Conservation (phyloP, 2,888 invertebrate genomes). For the Eilema depressum region DNA sequence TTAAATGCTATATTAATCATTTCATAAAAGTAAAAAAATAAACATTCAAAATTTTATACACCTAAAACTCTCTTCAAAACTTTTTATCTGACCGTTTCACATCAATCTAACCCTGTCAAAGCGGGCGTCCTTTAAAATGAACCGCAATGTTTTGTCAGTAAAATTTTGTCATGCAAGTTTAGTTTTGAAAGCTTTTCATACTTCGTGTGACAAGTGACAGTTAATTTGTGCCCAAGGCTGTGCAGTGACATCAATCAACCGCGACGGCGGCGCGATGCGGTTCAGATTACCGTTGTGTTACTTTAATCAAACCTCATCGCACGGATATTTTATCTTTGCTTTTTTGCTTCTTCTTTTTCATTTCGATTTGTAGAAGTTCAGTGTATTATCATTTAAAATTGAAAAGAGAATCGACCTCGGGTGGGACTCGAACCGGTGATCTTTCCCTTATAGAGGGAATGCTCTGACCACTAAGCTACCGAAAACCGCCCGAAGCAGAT, state of each 20-base stretch:
- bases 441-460: no score
- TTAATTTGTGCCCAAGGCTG: constrained; percentile 58
- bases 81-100: constrained; percentile 18
- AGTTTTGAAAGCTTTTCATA: constrained; percentile 49
- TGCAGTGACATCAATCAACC: constrained; percentile 63
- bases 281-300: constrained; percentile 53
- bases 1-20: background rate
- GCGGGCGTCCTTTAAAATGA: constrained; percentile 33
- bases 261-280: constrained; percentile 39
- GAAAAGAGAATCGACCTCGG: no score
- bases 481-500: no score
- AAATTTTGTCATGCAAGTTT: constrained; percentile 48
- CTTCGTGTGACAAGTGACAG: constrained; percentile 57
- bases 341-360: background rate
- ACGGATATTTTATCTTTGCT: background rate
- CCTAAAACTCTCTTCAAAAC: background rate
- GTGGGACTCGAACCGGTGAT: no score
- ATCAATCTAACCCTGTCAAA: constrained; percentile 45
- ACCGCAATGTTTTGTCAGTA: constrained; percentile 36
- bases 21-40: background rate
- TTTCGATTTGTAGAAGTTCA: background rate
- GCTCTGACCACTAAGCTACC: no score
- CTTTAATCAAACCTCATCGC: constrained; percentile 27
- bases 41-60: background rate
- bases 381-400: no score